Evolutionary conservation across 2,888 invertebrate genomes (phyloP).

Genomic region (Tribolium freemani): DNA sequence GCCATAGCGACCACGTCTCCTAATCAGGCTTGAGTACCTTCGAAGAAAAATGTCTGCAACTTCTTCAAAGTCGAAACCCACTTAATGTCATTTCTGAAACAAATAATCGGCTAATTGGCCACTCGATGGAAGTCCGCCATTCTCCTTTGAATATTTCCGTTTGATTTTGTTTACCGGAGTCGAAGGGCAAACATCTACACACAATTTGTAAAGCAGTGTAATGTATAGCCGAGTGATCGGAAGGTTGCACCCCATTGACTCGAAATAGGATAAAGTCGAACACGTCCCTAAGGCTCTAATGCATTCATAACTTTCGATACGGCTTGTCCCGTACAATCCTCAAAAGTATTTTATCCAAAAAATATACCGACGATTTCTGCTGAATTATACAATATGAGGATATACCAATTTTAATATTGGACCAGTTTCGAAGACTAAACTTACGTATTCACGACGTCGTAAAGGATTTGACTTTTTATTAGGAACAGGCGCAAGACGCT

Average conservation of each 20-base stretch:
- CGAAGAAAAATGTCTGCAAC: constrained; percentile 43
- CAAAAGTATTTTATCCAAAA: constrained; percentile 49
- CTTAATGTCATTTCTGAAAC: constrained; percentile 14
- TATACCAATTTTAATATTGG: neutral
- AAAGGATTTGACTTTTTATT: neutral
- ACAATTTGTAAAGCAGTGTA: constrained; percentile 49
- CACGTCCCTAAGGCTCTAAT: constrained; percentile 58
- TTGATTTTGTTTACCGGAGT: constrained; percentile 25
- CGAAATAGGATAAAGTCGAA: constrained; percentile 58
- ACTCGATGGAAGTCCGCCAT: neutral
- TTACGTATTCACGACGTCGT: neutral
- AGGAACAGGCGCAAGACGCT: neutral
- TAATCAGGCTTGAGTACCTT: constrained; percentile 45
- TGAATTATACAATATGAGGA: constrained; percentile 26
- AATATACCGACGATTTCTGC: constrained; percentile 37
- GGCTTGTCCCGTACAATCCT: constrained; percentile 55
- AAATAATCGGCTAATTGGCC: too few species aligned
- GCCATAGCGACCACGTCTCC: constrained; percentile 43
- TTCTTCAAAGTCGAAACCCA: constrained; percentile 40
- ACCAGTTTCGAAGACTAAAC: neutral
- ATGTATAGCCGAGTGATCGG: constrained; percentile 51
- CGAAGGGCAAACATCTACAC: constrained; percentile 37
- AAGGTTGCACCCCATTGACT: constrained; percentile 56
- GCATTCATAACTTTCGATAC: constrained; percentile 62
- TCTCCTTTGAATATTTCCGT: constrained; percentile 24